phyloP scores from a whole-genome alignment of 2,797 vertebrate species.

The Todus mexicanus region DNA sequence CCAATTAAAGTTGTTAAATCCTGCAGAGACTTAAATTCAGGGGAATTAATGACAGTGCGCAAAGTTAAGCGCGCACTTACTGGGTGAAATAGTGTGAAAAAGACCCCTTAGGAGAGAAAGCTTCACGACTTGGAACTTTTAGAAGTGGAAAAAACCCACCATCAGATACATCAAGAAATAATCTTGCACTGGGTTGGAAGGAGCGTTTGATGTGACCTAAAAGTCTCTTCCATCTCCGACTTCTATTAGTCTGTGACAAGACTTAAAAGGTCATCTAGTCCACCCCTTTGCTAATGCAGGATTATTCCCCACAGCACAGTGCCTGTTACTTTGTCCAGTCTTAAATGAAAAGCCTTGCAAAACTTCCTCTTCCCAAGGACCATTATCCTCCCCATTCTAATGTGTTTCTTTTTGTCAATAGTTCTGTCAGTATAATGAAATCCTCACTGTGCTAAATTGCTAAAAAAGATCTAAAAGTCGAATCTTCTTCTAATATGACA shows the following conservation, averaged over 20 bases:
- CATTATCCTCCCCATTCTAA: conserved; percentile 65
- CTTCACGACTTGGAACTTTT: conserved; percentile 12
- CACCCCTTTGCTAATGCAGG: conserved; percentile 53
- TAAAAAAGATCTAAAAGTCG: conserved; percentile 71
- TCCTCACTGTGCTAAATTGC: conserved; percentile 69
- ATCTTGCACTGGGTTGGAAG: conserved; percentile 23
- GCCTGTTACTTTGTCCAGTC: conserved; percentile 58
- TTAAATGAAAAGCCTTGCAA: conserved; percentile 68
- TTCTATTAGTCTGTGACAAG: conserved; percentile 65
- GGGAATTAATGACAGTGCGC: conserved; percentile 44
- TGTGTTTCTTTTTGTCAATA: conserved; percentile 63
- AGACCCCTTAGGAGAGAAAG: not conserved
- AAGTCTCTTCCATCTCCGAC: conserved; percentile 49
- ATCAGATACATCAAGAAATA: conserved; percentile 33
- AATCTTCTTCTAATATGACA: conserved; percentile 70
- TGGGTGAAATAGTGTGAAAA: conserved; percentile 3
- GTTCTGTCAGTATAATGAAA: conserved; percentile 74
- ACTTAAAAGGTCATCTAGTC: conserved; percentile 56
- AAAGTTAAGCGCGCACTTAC: conserved; percentile 43
- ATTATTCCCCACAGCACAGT: conserved; percentile 47
- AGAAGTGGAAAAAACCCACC: not conserved
- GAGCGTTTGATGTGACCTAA: conserved; percentile 54
- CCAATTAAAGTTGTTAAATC: conserved; percentile 57
- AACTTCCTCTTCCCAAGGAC: conserved; percentile 57
- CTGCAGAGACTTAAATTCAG: conserved; percentile 39